Base-by-base conservation (phyloP, 1,140 invertebrate genomes). In the Ips typographus region DNA sequence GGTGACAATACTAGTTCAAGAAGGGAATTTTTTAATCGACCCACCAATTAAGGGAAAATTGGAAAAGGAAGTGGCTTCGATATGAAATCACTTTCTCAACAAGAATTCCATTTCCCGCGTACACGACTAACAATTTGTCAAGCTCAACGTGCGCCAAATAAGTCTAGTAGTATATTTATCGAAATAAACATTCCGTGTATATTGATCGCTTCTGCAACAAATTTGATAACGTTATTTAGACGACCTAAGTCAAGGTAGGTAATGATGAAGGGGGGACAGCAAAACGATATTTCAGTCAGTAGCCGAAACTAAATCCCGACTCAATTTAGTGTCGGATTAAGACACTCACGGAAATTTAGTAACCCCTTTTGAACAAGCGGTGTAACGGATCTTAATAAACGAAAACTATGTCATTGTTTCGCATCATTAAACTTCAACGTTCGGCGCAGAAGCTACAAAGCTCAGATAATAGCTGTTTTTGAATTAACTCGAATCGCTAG, bases 331-430 rank as follows among this genome's bases (percentile, higher is more conserved):
- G 74, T 77, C 68, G 78, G 79, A 80, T 80, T 80, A 80, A 80
- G 79, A 80, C 78, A 80, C 77, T 79, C 77, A 73, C 72, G 78
- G 77, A 76, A 77, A 80, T 79, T 79, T 77, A 75, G 72, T 77
- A 79, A 78, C 79, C 78, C 78, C 76, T 77, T 75, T 78, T 71
- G 78, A 79, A 78, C 77, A 78, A 77, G 73, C 75, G 74, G 73
- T 77, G 76, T 78, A 77, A 79, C 77, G 77, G 78, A 78, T 80
- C 78, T 79, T 79, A 79, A 80, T 80, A 79, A 80, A 80, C 79
- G 78, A 79, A 79, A 77, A 79, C 79, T 79, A 79, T 78, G 77
- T 79, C 79, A 79, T 80, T 80, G 76, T 80, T 76, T 77, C 79
- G 77, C 72, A 72, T 76, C 78, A 79, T 80, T 80, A 78, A 80